Conservation (phyloP, 2,888 invertebrate species). For the Pristionchus entomophagus region DNA sequence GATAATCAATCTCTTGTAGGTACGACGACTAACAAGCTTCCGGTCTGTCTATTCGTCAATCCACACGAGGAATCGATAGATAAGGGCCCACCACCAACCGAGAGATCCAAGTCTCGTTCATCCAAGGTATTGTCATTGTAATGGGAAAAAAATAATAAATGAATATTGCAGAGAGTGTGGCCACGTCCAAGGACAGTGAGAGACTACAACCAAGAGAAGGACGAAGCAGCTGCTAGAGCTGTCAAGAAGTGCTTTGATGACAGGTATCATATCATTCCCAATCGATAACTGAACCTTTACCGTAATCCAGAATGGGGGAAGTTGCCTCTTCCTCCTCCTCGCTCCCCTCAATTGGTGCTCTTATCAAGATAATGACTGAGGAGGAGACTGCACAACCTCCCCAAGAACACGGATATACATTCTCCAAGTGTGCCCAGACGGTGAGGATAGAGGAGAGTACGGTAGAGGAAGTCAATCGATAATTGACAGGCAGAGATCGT, state of each 20-base stretch:
- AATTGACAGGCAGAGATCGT: conserved; percentile 13
- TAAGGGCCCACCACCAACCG: neutral
- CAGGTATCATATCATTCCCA: neutral
- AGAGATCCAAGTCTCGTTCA: too few species aligned
- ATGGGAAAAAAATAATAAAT: too few species aligned
- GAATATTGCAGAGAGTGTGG: too few species aligned
- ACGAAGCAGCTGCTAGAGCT: neutral
- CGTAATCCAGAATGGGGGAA: neutral
- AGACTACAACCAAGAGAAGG: neutral
- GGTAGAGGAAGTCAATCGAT: neutral
- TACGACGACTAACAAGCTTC: neutral
- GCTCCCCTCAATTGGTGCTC: neutral
- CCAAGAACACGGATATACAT: neutral
- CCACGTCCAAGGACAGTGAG: too few species aligned
- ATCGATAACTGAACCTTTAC: neutral
- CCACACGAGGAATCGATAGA: neutral
- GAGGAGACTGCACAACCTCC: neutral
- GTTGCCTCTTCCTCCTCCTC: neutral
- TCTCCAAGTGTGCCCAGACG: neutral
- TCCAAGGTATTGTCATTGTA: too few species aligned
- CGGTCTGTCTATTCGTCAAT: neutral
- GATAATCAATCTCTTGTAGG: neutral
- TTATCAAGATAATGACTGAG: neutral
- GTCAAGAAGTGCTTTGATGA: conserved; percentile 15
- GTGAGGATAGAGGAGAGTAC: neutral